Conservation (phyloP, 2,113 vertebrate genomes). For the Melanotaenia duboulayi region DNA sequence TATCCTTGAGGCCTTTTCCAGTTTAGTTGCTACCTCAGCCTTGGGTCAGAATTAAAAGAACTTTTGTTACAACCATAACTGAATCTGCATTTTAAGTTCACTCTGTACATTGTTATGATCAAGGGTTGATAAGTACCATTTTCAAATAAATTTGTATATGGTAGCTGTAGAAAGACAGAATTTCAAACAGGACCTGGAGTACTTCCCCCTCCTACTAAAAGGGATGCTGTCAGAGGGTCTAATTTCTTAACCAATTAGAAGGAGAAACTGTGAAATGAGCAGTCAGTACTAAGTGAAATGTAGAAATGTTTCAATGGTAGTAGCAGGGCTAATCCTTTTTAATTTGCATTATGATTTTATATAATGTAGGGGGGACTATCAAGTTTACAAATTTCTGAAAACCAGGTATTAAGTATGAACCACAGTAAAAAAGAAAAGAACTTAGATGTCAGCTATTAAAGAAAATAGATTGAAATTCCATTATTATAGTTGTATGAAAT, state of each 20-base stretch:
- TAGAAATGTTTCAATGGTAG: background rate
- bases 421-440: too few species aligned
- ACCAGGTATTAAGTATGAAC: background rate
- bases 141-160: too few species aligned
- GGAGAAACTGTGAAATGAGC: background rate
- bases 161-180: background rate
- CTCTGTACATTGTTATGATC: too few species aligned
- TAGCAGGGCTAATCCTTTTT: background rate
- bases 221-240: background rate
- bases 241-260: constrained; percentile 34
- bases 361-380: background rate
- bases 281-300: constrained; percentile 29
- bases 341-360: background rate
- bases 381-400: background rate
- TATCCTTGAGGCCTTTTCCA: too few species aligned
- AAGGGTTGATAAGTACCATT: too few species aligned
- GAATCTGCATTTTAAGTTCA: too few species aligned
- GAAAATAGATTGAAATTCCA: too few species aligned
- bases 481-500: too few species aligned
- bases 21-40: too few species aligned
- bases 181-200: constrained; percentile 2
- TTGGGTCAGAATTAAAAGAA: too few species aligned
- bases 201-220: constrained; percentile 26
- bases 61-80: too few species aligned
- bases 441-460: too few species aligned